Evolutionary conservation across 2,113 vertebrate species (phyloP).

Genomic region (Odocoileus virginianus): DNA sequence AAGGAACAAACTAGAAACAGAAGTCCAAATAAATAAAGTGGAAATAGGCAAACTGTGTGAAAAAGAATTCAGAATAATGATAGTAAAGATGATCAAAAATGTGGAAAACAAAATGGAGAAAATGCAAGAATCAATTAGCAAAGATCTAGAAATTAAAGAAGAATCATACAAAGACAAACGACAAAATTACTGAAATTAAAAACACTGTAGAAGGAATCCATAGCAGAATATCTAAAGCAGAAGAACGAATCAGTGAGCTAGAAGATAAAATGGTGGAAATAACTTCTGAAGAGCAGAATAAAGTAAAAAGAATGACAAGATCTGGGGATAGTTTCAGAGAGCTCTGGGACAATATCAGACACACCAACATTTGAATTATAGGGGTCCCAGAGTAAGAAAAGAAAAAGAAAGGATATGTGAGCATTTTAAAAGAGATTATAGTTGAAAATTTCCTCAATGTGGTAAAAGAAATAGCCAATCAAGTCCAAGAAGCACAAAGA

Average conservation of each 20-base stretch:
- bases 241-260: not conserved
- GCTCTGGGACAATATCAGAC: not conserved
- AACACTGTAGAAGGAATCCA: not conserved
- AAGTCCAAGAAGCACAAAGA: not conserved
- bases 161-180: not conserved
- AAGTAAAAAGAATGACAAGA: not conserved
- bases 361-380: not conserved
- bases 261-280: not conserved
- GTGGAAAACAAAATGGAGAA: not conserved
- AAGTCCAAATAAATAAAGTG: not conserved
- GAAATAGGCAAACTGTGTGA: not conserved
- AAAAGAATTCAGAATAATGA: not conserved
- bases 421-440: not conserved
- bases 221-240: not conserved
- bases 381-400: not conserved
- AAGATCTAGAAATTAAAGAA: not conserved
- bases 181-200: not conserved
- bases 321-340: not conserved
- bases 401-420: not conserved
- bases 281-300: not conserved
- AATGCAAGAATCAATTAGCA: not conserved
- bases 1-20: not conserved
- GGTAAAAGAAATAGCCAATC: not conserved
- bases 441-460: not conserved
- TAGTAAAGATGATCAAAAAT: not conserved